These are phyloP conservation scores for Bungarus multicinctus DNA, from an alignment of 2,113 vertebrate species.

Conservation along the genomic window DNA sequence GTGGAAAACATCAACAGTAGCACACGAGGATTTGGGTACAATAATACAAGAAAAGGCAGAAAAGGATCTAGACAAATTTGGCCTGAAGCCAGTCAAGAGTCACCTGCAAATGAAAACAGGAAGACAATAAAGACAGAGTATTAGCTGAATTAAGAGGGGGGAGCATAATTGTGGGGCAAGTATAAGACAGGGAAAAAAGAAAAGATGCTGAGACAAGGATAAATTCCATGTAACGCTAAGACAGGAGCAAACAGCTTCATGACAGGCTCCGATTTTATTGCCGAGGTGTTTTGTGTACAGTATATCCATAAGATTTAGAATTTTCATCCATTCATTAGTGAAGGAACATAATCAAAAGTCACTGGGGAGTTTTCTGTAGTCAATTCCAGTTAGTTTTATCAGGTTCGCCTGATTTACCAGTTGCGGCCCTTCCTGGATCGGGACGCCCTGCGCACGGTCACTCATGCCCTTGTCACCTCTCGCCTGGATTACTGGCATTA, in stretches of 20 bases:
- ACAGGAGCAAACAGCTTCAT: not conserved
- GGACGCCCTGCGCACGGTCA: too few relatives aligned
- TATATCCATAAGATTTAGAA: not conserved
- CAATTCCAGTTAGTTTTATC: not conserved
- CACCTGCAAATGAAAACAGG: slow-evolving; percentile 41
- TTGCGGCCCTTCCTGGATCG: too few relatives aligned
- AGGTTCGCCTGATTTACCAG: too few relatives aligned
- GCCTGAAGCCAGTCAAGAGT: slow-evolving; percentile 40
- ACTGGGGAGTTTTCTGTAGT: not conserved
- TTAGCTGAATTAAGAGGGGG: slow-evolving; percentile 2
- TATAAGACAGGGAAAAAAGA: slow-evolving; percentile 11
- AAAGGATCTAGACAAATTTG: slow-evolving; percentile 11
- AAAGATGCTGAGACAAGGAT: not conserved
- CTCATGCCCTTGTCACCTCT: too few relatives aligned
- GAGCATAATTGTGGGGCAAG: slow-evolving; percentile 13
- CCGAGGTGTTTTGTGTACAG: not conserved
- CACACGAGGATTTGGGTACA: slow-evolving; percentile 34
- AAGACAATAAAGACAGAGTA: slow-evolving; percentile 27
- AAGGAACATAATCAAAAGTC: not conserved
- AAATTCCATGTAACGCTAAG: not conserved
- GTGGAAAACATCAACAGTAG: slow-evolving; percentile 32
- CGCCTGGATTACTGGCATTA: too few relatives aligned
- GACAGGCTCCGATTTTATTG: not conserved
- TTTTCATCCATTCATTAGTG: not conserved
- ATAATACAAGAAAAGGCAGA: slow-evolving; percentile 21